Conservation (phyloP, 30 jellyfish, hydroid and myxozoan genomes). For the Clytia hemisphaerica region DNA sequence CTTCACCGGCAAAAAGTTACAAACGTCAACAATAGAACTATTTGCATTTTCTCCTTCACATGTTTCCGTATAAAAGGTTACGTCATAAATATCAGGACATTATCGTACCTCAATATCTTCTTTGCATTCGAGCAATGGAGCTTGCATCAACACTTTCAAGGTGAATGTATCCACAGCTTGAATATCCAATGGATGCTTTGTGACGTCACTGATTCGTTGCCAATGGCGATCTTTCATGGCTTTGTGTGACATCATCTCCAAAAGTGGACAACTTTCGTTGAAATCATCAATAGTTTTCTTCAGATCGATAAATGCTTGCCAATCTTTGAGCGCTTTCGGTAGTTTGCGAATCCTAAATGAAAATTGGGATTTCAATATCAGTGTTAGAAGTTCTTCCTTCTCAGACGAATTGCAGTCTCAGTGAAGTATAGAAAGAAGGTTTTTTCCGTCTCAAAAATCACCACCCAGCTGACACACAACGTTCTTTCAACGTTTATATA, state of each 20-base stretch:
- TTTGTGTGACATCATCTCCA: constrained; percentile 78
- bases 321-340: constrained; percentile 65
- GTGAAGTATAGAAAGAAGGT: too few relatives aligned
- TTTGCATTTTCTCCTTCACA: too few relatives aligned
- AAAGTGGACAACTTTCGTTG: constrained; percentile 75
- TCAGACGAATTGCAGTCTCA: too few relatives aligned
- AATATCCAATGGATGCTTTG: constrained; percentile 56
- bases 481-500: too few relatives aligned
- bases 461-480: too few relatives aligned
- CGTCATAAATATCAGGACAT: too few relatives aligned
- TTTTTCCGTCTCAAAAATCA: too few relatives aligned
- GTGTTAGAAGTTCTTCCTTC: too few relatives aligned
- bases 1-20: too few relatives aligned
- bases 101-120: constrained; percentile 79
- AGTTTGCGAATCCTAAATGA: constrained; percentile 46
- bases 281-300: constrained; percentile 68
- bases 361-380: not conserved
- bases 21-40: too few relatives aligned
- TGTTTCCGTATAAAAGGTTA: too few relatives aligned
- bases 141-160: constrained; percentile 64
- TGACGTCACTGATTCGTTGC: constrained; percentile 56
- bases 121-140: constrained; percentile 60
- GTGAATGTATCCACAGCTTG: constrained; percentile 51
- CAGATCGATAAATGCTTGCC: constrained; percentile 79
- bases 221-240: constrained; percentile 77